Evolutionary conservation across 2,888 invertebrate genomes (phyloP).

Genomic region (Hermaeophaga mercurialis): DNA sequence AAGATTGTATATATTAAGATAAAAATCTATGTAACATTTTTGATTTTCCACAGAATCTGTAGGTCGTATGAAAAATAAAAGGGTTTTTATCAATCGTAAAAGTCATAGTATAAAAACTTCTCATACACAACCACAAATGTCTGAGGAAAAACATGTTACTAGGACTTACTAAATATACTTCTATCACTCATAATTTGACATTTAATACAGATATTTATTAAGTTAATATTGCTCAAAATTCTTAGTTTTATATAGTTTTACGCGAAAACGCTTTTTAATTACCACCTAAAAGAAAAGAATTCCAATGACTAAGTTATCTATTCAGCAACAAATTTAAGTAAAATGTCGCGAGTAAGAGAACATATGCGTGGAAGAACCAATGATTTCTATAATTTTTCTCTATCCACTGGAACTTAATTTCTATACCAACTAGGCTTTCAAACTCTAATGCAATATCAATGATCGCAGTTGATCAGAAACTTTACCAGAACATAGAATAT

Average conservation of each 20-base stretch:
- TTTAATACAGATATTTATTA: conserved; percentile 50
- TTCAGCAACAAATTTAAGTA: conserved; percentile 28
- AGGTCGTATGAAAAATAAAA: conserved; percentile 19
- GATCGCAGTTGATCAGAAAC: too few relatives aligned
- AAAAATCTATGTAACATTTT: conserved; percentile 28
- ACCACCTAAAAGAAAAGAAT: conserved; percentile 38
- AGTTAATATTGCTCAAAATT: conserved; percentile 57
- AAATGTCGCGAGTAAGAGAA: conserved; percentile 13
- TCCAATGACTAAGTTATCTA: conserved; percentile 19
- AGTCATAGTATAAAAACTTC: conserved; percentile 25
- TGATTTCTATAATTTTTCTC: too few relatives aligned
- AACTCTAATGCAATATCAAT: too few relatives aligned
- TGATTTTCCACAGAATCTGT: conserved; percentile 23
- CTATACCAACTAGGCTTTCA: too few relatives aligned
- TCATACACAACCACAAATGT: conserved; percentile 27
- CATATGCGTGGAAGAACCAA: conserved; percentile 10
- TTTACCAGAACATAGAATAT: too few relatives aligned
- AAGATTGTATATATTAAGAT: conserved; percentile 31
- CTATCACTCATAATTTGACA: conserved; percentile 59
- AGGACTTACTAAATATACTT: conserved; percentile 40
- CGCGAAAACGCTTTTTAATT: conserved; percentile 33
- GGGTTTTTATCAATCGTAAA: conserved; percentile 10
- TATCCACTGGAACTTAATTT: too few relatives aligned
- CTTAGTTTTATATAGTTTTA: conserved; percentile 38
- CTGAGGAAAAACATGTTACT: conserved; percentile 30